Evolutionary conservation across 2,797 vertebrate species (phyloP).

Genomic region (Hypotaenidia philippensis): DNA sequence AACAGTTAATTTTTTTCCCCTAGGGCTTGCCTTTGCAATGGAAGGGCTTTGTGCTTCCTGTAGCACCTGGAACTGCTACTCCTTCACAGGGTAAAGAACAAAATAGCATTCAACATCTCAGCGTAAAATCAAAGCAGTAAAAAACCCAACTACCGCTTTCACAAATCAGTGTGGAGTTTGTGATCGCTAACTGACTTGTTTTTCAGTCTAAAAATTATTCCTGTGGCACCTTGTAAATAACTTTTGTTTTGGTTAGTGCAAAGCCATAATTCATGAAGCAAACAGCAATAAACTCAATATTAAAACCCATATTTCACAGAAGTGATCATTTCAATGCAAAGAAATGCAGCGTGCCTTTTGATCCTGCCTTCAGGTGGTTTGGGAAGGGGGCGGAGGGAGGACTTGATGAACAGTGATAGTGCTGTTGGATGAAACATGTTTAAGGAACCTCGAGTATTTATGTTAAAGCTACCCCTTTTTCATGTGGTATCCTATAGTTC

Average conservation of each 20-base stretch:
- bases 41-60: neutral
- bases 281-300: constrained; percentile 43
- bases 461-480: neutral
- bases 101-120: neutral
- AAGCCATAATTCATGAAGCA: constrained; percentile 22
- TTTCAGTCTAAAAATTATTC: neutral
- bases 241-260: constrained; percentile 10
- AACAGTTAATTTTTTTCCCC: neutral
- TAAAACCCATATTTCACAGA: constrained; percentile 34
- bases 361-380: constrained; percentile 44
- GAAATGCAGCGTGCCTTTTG: constrained; percentile 16
- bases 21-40: neutral
- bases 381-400: neutral
- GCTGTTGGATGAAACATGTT: neutral
- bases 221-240: neutral
- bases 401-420: constrained; percentile 3
- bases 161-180: neutral
- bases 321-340: constrained; percentile 1
- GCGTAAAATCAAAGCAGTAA: neutral
- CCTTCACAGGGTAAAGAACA: neutral
- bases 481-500: constrained; percentile 33
- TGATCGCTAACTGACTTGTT: neutral
- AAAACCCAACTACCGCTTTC: neutral
- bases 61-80: neutral
- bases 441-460: constrained; percentile 3